Evolutionary conservation across 2,888 invertebrate genomes (phyloP).

Genomic region (Pilophorus perplexus): DNA sequence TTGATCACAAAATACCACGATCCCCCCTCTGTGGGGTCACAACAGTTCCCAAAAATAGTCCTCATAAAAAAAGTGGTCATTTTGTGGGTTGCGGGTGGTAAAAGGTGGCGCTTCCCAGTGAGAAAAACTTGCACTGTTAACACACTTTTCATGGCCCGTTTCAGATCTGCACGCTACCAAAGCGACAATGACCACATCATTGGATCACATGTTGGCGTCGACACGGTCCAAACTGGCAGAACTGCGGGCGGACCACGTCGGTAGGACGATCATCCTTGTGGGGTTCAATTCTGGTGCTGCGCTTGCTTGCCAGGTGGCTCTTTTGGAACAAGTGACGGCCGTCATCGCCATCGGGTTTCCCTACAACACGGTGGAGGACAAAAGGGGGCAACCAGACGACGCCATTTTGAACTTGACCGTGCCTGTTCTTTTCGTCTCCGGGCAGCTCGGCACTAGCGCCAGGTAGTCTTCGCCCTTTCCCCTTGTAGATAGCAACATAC

Average conservation of each 20-base stretch:
- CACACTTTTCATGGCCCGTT: not conserved
- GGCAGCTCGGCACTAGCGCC: constrained; percentile 66
- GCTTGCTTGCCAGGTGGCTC: constrained; percentile 70
- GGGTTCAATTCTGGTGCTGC: constrained; percentile 76
- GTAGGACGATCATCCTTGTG: constrained; percentile 69
- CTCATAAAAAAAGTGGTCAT: too few relatives aligned
- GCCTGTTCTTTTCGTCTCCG: constrained; percentile 75
- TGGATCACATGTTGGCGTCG: constrained; percentile 64
- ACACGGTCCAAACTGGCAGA: constrained; percentile 71
- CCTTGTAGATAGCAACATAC: not conserved
- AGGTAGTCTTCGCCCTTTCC: constrained; percentile 55
- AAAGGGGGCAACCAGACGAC: constrained; percentile 73
- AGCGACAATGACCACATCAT: constrained; percentile 52
- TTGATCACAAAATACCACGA: not conserved
- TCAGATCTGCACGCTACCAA: constrained; percentile 34
- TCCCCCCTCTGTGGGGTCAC: too few relatives aligned
- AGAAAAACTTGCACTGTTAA: too few relatives aligned
- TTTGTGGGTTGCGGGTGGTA: too few relatives aligned
- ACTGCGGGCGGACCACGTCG: constrained; percentile 64
- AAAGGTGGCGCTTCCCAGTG: too few relatives aligned
- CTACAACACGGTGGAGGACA: constrained; percentile 67
- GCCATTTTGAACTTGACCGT: constrained; percentile 67
- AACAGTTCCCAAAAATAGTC: too few relatives aligned
- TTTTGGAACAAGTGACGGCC: constrained; percentile 68
- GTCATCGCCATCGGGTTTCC: constrained; percentile 78